These are phyloP conservation scores for Hydrotaea cyrtoneurina DNA, from an alignment of 2,888 invertebrate species.

Conservation along the genomic window DNA sequence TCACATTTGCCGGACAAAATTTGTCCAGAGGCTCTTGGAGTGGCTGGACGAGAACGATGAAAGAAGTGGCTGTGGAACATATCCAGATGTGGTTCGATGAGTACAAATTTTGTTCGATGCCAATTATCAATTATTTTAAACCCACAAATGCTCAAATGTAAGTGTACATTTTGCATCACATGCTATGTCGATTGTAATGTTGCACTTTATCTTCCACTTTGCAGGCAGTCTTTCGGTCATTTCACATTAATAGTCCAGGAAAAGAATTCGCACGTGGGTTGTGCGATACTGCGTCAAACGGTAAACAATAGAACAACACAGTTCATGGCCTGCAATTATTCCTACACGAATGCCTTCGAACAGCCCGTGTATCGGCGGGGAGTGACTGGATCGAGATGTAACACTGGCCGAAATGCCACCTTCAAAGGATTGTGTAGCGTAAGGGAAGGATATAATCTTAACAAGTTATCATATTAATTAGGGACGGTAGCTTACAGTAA, in stretches of 20 bases:
- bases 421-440: conserved; percentile 71
- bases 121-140: too few relatives aligned
- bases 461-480: too few relatives aligned
- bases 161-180: too few relatives aligned
- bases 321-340: conserved; percentile 61
- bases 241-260: conserved; percentile 71
- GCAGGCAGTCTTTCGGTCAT: conserved; percentile 1
- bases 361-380: conserved; percentile 70
- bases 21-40: conserved; percentile 65
- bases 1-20: conserved; percentile 74
- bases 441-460: conserved; percentile 68
- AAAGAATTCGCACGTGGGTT: conserved; percentile 73
- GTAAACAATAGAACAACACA: not conserved
- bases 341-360: conserved; percentile 68
- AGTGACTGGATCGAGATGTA: conserved; percentile 69
- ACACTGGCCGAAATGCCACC: conserved; percentile 68
- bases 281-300: conserved; percentile 71
- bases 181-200: too few relatives aligned
- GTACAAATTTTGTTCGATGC: conserved; percentile 67
- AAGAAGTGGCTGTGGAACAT: not conserved
- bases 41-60: too few relatives aligned
- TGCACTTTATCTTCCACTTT: not conserved
- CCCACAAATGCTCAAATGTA: too few relatives aligned
- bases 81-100: conserved; percentile 73
- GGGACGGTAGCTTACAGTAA: too few relatives aligned